Base-by-base conservation (phyloP, 2,888 invertebrate genomes). In the Leptinotarsa tumamoca region DNA sequence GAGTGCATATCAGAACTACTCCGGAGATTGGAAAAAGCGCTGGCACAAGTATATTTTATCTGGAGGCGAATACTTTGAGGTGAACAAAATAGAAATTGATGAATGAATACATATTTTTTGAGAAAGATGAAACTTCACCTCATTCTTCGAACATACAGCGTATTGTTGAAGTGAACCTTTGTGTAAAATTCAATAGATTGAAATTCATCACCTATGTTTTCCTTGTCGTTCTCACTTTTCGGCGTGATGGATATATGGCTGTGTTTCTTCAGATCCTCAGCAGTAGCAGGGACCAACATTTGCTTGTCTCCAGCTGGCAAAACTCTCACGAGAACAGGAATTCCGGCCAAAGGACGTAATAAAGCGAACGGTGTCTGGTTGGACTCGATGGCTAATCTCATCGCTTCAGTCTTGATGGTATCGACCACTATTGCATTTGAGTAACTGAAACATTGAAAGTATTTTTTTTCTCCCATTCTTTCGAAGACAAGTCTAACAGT, bases 291-390 rank as follows among this genome's bases (percentile, higher is more conserved):
- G 13, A 94, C 92, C 80, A 94, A 85, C 90, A 93, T 91, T 92
- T 94, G 90, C 82, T 90, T 90, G 73, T 86, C 86, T 14, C 86
- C 87, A 21, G 91, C 90, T 80, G 92, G 90, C 71, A 92, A 88
- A 1, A 94, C 92, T 83, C 94, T 92, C 17, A 94, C 94, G 67
- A 94, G 87, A 1, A 94, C 92, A 0, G 94, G 93, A 73, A 91
- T 90, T 14, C 93, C 92, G 80, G 91, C 91, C 61, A 92, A 90
- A 17, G 94, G 93, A 80, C 93, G 92, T 70, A 94, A 87, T 68
- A 94, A 88, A 0, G 94, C 94, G 83, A 94, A 94, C 0, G 94
- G 94, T 0, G 92, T 93, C 85, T 94, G 92, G 66, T 91, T 92
- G 3, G 91, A 91, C 7, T 91, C 84, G 13, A 92, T 83, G 4